phyloP scores from a whole-genome alignment of 2,888 invertebrate species.

The Drosophila anomalata region DNA sequence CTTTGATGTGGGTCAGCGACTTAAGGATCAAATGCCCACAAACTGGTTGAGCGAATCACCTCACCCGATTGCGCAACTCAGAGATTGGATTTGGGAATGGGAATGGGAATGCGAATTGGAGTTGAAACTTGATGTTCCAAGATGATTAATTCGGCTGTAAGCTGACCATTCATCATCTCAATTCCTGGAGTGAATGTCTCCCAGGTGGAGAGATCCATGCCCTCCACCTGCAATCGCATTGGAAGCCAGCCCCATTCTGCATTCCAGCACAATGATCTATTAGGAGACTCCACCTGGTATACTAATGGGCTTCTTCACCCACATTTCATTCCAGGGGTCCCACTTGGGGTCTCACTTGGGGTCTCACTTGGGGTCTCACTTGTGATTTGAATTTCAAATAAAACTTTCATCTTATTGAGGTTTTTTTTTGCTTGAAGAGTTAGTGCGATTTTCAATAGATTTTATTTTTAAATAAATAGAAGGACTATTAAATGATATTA shows the following conservation, averaged over 20 bases:
- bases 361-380: not conserved
- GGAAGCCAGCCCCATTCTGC: not conserved
- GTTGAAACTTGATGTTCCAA: slow-evolving; percentile 3
- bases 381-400: slow-evolving; percentile 5
- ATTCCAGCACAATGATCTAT: not conserved
- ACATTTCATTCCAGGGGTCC: not conserved
- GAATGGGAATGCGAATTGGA: slow-evolving; percentile 10
- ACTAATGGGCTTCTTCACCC: not conserved
- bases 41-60: slow-evolving; percentile 26
- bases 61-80: slow-evolving; percentile 22
- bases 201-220: not conserved
- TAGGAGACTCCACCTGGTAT: not conserved
- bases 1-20: slow-evolving; percentile 54
- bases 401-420: not conserved
- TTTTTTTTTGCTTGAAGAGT: not conserved
- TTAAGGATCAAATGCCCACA: slow-evolving; percentile 49
- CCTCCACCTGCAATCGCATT: too few species aligned
- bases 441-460: too few species aligned
- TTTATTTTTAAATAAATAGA: too few species aligned
- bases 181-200: slow-evolving; percentile 7
- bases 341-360: too few species aligned
- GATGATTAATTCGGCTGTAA: slow-evolving; percentile 16
- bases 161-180: slow-evolving; percentile 24
- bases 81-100: slow-evolving; percentile 17
- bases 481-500: too few species aligned